Percentiles rank a stretch among this genome's conserved stretches.
Conservation (phyloP, 2,113 vertebrate genomes). For the Gila orcuttii region DNA sequence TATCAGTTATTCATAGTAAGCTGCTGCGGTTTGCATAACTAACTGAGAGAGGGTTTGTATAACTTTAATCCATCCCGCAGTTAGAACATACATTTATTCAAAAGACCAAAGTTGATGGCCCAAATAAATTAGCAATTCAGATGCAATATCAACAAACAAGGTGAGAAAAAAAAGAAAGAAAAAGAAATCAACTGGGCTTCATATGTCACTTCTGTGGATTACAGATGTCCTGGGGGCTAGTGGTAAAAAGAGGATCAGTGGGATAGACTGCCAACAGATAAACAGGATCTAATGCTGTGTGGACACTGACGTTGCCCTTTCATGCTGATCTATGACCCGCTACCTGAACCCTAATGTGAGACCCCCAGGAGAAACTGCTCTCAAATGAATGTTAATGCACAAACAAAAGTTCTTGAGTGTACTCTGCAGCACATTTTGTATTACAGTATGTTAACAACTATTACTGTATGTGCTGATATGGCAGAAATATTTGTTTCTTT, state of each 20-base stretch:
- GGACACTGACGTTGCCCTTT: constrained; percentile 34
- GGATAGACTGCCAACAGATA: constrained; percentile 39
- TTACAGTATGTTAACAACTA: constrained; percentile 8
- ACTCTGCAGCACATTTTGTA: not conserved
- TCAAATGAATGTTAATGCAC: not conserved
- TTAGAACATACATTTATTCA: constrained; percentile 51
- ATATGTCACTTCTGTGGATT: constrained; percentile 54
- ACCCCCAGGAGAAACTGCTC: constrained; percentile 7
- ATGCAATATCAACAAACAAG: constrained; percentile 55
- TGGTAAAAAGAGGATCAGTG: constrained; percentile 38
- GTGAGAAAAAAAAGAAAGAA: not conserved
- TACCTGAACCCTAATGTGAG: constrained; percentile 19
- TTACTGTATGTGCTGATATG: constrained; percentile 29
- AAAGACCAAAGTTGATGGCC: constrained; percentile 44
- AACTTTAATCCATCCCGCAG: constrained; percentile 32
- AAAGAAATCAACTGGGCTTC: constrained; percentile 27
- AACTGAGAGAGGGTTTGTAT: constrained; percentile 24
- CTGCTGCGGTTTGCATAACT: constrained; percentile 35
- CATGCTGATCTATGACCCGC: constrained; percentile 26
- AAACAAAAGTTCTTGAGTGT: not conserved
- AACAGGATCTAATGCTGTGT: constrained; percentile 33
- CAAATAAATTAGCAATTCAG: constrained; percentile 57
- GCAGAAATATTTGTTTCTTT: constrained; percentile 36
- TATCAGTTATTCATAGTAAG: constrained; percentile 20
- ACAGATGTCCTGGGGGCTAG: constrained; percentile 46